phyloP scores from a whole-genome alignment of 2,113 vertebrate genomes.

The Bolborhynchus lineola region DNA sequence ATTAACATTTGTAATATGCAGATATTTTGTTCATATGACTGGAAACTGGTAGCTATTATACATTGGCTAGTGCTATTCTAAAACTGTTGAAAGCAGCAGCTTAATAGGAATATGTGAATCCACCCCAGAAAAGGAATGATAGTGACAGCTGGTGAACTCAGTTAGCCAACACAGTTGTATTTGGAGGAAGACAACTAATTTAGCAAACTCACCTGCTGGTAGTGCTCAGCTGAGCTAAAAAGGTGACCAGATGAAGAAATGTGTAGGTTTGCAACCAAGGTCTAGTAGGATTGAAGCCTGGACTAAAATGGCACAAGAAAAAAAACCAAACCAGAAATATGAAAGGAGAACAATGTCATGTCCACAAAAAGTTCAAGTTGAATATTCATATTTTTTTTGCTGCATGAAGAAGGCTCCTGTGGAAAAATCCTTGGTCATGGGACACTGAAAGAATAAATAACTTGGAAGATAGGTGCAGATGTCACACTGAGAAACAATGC shows the following conservation, averaged over 20 bases:
- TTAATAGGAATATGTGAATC: not conserved
- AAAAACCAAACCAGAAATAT: not conserved
- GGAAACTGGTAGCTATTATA: not conserved
- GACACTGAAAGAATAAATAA: not conserved
- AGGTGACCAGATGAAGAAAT: not conserved
- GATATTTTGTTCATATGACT: not conserved
- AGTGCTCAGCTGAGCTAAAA: not conserved
- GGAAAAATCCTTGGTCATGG: constrained; percentile 18
- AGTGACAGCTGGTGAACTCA: not conserved
- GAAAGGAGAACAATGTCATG: not conserved
- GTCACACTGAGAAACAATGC: constrained; percentile 22
- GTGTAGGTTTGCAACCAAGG: not conserved
- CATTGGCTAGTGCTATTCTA: not conserved
- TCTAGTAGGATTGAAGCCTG: not conserved
- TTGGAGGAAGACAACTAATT: not conserved
- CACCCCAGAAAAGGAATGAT: not conserved
- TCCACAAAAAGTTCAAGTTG: not conserved
- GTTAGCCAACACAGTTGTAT: not conserved
- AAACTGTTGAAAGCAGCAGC: not conserved
- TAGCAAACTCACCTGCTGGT: not conserved
- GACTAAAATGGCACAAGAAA: not conserved
- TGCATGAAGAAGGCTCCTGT: not conserved
- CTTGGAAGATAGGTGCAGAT: not conserved
- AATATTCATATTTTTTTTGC: not conserved
- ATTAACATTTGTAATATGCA: not conserved